These are phyloP conservation scores for Eueremaeus valkanovi DNA, from an alignment of 2,888 invertebrate species.

Conservation along the genomic window DNA sequence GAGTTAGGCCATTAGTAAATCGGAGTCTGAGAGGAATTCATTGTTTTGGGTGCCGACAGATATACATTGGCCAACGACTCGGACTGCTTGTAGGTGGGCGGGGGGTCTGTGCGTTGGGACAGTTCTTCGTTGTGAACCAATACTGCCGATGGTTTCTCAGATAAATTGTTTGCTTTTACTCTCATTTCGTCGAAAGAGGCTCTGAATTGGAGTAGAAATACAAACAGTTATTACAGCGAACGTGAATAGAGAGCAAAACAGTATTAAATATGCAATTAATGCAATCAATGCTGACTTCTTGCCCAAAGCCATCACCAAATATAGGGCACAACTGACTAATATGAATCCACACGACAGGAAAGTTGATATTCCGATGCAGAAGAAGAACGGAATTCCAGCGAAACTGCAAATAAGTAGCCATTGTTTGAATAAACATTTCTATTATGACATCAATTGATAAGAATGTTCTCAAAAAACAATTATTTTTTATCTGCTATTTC, in stretches of 20 bases:
- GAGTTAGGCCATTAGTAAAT: not conserved
- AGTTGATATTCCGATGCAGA: conserved; percentile 70
- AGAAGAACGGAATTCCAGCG: conserved; percentile 71
- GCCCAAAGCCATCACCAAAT: conserved; percentile 91
- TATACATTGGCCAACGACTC: conserved; percentile 7
- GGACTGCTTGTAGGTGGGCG: conserved; percentile 3
- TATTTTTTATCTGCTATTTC: no score
- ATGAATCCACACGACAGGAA: conserved; percentile 83
- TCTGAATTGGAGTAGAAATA: conserved; percentile 20
- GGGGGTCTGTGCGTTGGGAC: conserved; percentile 23
- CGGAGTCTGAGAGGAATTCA: not conserved
- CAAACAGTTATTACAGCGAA: not conserved
- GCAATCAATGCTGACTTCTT: conserved; percentile 73
- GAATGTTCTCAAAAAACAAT: not conserved
- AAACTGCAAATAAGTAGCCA: conserved; percentile 59
- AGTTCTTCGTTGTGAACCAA: conserved; percentile 41
- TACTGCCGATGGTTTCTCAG: conserved; percentile 23
- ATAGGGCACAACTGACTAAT: conserved; percentile 79
- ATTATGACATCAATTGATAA: not conserved
- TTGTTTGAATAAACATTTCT: not conserved
- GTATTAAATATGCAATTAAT: not conserved
- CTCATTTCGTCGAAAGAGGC: conserved; percentile 43
- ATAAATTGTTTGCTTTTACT: conserved; percentile 26
- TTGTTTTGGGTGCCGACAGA: not conserved
- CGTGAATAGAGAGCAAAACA: not conserved